phyloP scores from a whole-genome alignment of 1,140 invertebrate species.

The Caenorhabditis latens region DNA sequence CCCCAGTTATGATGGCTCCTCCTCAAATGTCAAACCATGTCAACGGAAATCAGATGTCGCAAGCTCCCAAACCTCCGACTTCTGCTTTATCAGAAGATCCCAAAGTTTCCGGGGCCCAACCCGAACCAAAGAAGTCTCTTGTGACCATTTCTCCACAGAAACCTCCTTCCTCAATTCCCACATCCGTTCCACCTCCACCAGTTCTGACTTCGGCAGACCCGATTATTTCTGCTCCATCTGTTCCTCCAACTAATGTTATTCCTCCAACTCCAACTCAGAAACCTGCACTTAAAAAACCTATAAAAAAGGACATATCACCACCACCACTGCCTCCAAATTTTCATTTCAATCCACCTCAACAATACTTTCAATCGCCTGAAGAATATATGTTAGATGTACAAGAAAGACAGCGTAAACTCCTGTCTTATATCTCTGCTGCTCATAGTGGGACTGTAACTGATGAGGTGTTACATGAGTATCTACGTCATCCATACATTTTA shows the following conservation, averaged over 20 bases:
- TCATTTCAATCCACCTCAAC: not conserved
- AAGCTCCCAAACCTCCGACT: too few species aligned
- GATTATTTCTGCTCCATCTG: not conserved
- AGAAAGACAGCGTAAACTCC: slow-evolving; percentile 6
- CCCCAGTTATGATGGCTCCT: too few species aligned
- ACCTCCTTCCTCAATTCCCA: not conserved
- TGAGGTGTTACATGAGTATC: slow-evolving; percentile 37
- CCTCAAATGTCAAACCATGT: too few species aligned
- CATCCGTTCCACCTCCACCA: not conserved
- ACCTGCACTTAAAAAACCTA: not conserved
- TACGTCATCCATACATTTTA: slow-evolving; percentile 14
- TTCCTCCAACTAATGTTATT: not conserved
- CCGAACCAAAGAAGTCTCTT: not conserved
- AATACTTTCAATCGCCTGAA: not conserved
- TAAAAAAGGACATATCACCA: not conserved
- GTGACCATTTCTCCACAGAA: not conserved
- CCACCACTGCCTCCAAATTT: not conserved
- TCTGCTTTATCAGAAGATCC: too few species aligned
- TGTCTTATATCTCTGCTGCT: slow-evolving; percentile 4
- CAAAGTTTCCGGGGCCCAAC: too few species aligned
- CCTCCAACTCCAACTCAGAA: not conserved
- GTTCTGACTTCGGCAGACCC: not conserved
- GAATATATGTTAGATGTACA: slow-evolving; percentile 6
- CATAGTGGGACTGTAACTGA: slow-evolving; percentile 9
- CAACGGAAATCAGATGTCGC: too few species aligned